Conservation (phyloP, 2,113 vertebrate species). For the Cryptotis parvus region DNA sequence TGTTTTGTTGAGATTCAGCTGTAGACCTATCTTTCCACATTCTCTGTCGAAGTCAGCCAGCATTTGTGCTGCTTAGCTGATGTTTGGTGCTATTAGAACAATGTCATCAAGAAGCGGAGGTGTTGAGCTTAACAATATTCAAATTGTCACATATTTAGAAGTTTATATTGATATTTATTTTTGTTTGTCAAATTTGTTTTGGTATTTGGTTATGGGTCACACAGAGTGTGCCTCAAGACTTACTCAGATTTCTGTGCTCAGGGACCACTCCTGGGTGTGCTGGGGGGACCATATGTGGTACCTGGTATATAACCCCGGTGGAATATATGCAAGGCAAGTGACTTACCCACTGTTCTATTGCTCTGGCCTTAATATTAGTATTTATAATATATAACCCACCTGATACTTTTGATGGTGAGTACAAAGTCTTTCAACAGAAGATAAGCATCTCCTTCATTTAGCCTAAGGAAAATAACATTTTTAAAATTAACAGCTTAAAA, state of each 20-base stretch:
- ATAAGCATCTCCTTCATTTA: conserved; percentile 64
- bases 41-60: no score
- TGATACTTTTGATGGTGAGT: conserved; percentile 70
- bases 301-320: neutral
- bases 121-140: neutral
- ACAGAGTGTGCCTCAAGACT: no score
- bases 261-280: no score
- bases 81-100: no score
- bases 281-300: no score
- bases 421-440: conserved; percentile 59
- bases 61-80: no score
- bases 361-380: neutral
- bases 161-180: neutral
- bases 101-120: no score
- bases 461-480: conserved; percentile 48
- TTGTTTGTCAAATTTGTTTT: neutral
- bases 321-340: neutral
- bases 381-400: conserved; percentile 63
- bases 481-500: conserved; percentile 48
- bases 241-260: no score
- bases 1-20: no score
- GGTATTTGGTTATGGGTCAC: no score
- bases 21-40: no score
- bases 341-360: neutral
- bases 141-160: neutral